Evolutionary conservation across 2,888 invertebrate genomes (phyloP).

Genomic region (Trachelus iudaicus): DNA sequence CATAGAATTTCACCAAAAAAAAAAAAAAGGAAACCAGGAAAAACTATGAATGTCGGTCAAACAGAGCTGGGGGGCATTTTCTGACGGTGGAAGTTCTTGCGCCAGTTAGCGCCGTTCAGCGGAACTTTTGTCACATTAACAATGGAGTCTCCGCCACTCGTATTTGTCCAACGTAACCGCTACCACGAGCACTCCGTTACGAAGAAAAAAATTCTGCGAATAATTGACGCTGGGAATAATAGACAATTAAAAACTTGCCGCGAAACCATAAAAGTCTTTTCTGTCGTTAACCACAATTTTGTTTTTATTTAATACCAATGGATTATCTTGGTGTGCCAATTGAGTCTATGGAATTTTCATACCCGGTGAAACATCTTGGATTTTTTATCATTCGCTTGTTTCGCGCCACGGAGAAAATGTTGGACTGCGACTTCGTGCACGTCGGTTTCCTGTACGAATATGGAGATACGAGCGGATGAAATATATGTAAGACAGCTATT

Average conservation of each 20-base stretch:
- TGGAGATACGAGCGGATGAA: conserved; percentile 43
- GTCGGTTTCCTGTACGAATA: conserved; percentile 41
- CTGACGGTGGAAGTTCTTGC: background rate
- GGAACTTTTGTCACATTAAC: background rate
- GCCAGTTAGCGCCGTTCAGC: background rate
- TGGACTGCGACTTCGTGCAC: background rate
- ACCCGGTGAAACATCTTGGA: background rate
- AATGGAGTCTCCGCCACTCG: background rate
- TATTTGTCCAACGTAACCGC: background rate
- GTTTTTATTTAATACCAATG: background rate
- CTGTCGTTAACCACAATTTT: background rate
- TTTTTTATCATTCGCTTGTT: background rate
- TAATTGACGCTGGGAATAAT: background rate
- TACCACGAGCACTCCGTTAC: background rate
- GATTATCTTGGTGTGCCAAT: background rate
- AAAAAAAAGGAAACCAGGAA: background rate
- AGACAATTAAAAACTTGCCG: background rate
- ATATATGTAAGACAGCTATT: conserved; percentile 32
- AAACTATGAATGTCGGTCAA: background rate
- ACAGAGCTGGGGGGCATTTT: background rate
- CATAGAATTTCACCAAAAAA: background rate
- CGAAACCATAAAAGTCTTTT: background rate
- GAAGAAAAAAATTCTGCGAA: background rate
- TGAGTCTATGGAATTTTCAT: background rate
- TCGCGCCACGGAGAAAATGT: background rate